phyloP scores from a whole-genome alignment of 2,888 invertebrate genomes.

The Argyresthia albistria region DNA sequence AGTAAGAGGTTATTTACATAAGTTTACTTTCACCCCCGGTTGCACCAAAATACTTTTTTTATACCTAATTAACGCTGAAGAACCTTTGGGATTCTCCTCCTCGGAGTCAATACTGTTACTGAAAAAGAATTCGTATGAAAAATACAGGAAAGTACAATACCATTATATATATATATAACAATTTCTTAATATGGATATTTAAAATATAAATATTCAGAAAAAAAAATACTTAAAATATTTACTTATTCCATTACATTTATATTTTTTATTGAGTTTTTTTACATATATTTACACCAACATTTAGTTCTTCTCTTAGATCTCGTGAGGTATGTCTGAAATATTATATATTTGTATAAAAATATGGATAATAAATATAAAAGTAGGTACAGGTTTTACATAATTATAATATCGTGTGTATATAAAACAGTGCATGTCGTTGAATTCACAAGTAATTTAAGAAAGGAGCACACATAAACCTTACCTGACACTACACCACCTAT shows the following conservation, averaged over 20 bases:
- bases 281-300: not conserved
- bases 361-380: not conserved
- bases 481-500: too few relatives aligned
- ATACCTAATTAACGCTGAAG: not conserved
- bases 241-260: not conserved
- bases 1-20: not conserved
- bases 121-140: constrained; percentile 29
- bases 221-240: too few relatives aligned
- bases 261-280: not conserved
- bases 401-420: not conserved
- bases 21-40: not conserved
- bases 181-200: too few relatives aligned
- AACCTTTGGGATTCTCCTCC: constrained; percentile 28
- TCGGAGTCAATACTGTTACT: constrained; percentile 49
- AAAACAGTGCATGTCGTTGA: too few relatives aligned
- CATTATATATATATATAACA: not conserved
- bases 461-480: too few relatives aligned
- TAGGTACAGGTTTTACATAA: not conserved
- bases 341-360: not conserved
- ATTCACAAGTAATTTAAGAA: too few relatives aligned
- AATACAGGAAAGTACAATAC: not conserved
- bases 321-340: not conserved
- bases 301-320: not conserved
- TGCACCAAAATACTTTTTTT: not conserved
- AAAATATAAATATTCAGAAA: too few relatives aligned